phyloP scores from a whole-genome alignment of 2,888 invertebrate genomes.

The Pecten maximus region DNA sequence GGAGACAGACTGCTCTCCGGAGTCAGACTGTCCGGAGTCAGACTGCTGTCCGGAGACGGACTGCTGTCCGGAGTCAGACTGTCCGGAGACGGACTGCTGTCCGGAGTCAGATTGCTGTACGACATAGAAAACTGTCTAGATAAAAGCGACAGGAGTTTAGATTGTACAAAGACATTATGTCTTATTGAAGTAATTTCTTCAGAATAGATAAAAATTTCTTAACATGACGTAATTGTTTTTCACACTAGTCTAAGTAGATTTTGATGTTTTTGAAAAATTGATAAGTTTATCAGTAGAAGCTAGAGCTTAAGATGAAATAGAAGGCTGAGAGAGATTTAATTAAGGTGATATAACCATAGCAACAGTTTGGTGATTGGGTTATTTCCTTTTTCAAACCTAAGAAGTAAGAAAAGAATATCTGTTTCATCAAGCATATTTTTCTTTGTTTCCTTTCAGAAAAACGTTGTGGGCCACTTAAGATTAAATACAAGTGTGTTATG shows the following conservation, averaged over 20 bases:
- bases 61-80: no score
- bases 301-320: background rate
- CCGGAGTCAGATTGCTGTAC: background rate
- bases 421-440: background rate
- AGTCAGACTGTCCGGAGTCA: no score
- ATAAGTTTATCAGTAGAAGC: background rate
- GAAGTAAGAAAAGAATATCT: background rate
- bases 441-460: background rate
- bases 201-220: background rate
- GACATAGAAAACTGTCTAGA: background rate
- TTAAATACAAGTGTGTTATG: background rate
- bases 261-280: background rate
- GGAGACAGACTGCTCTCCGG: no score
- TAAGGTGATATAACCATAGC: background rate
- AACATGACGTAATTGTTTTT: background rate
- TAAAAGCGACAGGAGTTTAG: background rate
- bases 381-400: background rate
- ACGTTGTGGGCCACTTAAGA: background rate
- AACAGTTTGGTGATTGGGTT: background rate
- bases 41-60: no score
- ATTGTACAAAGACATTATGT: background rate
- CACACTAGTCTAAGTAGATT: background rate
- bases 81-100: no score
- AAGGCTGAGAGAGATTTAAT: background rate
- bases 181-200: background rate